Conservation (phyloP, 2,888 invertebrate genomes). For the Drosophila tripunctata region DNA sequence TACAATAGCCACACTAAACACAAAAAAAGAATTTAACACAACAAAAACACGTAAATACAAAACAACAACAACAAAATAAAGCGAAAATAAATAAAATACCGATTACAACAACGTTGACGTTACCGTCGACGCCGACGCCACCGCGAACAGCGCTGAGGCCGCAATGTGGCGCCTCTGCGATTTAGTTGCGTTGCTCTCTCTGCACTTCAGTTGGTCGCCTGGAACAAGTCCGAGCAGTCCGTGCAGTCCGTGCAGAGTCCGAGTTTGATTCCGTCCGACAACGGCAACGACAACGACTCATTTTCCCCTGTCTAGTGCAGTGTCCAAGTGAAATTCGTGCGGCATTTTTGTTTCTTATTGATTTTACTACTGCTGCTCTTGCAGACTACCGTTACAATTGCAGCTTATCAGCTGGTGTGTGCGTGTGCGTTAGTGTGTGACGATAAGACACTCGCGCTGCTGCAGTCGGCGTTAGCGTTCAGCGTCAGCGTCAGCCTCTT, state of each 20-base stretch:
- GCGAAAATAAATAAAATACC: constrained; percentile 35
- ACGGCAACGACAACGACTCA: background rate
- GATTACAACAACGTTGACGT: constrained; percentile 64
- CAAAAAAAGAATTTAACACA: constrained; percentile 36
- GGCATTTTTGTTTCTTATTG: constrained; percentile 29
- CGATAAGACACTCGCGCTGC: constrained; percentile 31
- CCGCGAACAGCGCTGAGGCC: background rate
- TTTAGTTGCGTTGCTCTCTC: constrained; percentile 42
- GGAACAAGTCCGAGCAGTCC: constrained; percentile 55
- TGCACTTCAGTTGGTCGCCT: constrained; percentile 54
- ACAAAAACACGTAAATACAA: constrained; percentile 35
- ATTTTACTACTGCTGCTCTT: constrained; percentile 36
- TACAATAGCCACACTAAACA: constrained; percentile 15
- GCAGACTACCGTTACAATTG: constrained; percentile 34
- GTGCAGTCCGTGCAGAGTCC: constrained; percentile 34
- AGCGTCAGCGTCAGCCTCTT: constrained; percentile 24
- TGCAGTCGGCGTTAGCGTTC: background rate
- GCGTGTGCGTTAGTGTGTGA: background rate
- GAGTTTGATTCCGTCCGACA: constrained; percentile 26
- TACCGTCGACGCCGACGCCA: constrained; percentile 15
- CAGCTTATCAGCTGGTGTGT: constrained; percentile 39
- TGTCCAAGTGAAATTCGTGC: background rate
- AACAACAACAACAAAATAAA: constrained; percentile 27
- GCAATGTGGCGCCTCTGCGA: constrained; percentile 43
- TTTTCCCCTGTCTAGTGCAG: background rate